Evolutionary conservation across 2,113 vertebrate genomes (phyloP).

Genomic region (Onychostruthus taczanowskii): DNA sequence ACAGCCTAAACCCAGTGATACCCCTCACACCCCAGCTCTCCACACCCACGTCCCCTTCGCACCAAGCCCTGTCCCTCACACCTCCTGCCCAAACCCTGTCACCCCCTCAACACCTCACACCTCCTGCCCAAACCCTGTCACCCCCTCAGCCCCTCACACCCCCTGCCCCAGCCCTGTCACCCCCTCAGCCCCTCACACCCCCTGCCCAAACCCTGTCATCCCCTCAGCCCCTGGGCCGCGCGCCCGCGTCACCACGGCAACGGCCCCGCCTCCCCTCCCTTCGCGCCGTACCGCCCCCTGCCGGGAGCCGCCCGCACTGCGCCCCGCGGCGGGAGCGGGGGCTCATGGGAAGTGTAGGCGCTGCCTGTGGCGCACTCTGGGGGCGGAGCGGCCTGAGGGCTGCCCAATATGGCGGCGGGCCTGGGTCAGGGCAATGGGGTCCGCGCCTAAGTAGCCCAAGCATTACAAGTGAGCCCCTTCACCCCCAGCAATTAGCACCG

Average conservation of each 20-base stretch:
- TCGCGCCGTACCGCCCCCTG: not conserved
- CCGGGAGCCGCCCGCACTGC: not conserved
- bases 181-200: too few relatives aligned
- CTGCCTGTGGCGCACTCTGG: rapidly evolving
- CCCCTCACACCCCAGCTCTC: not conserved
- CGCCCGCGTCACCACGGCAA: not conserved
- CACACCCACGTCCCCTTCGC: not conserved
- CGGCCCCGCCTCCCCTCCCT: not conserved
- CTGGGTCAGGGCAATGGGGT: rapidly evolving
- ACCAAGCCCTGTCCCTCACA: not conserved
- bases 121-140: too few relatives aligned
- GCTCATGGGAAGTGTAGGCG: not conserved
- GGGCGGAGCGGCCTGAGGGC: not conserved
- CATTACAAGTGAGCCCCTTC: not conserved
- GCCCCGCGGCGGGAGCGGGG: not conserved
- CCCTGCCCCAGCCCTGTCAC: too few relatives aligned
- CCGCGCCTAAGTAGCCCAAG: not conserved
- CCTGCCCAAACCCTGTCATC: too few relatives aligned
- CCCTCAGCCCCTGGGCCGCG: too few relatives aligned
- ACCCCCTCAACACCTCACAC: not conserved
- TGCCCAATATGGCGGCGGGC: rapidly evolving
- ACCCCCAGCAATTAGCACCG: rapidly evolving
- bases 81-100: too few relatives aligned
- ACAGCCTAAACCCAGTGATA: not conserved
- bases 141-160: not conserved